Evolutionary conservation across 2,797 vertebrate species (phyloP), one percentile per base, ranked within the genome.

Genomic region (Rachycentron canadum): DNA sequence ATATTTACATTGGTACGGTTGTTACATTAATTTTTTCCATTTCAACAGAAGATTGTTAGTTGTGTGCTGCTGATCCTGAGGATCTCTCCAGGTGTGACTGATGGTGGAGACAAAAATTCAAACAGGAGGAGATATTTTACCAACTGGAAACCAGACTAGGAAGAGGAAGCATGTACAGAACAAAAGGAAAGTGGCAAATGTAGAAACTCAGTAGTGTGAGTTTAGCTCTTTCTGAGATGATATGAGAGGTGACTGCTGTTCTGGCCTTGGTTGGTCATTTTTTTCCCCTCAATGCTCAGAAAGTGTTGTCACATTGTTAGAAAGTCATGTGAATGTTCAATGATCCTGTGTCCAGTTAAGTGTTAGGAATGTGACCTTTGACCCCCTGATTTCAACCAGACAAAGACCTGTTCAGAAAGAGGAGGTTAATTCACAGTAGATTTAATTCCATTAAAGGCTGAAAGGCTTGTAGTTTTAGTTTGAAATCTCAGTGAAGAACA

Each of bases 331-430:
- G 19, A 57, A 34, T 23, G 25, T 45, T 45, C 7, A 17, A 2
- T 19, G 10, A 19, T 62, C 2, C 21, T 34, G 16, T 43, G 30
- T 62, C 59, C 59, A 32, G 28, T 10, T n/a, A n/a, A n/a, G n/a
- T n/a, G n/a, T n/a, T n/a, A n/a, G n/a, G n/a, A n/a, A n/a, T n/a
- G 23, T 45, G 10, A 63, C 14, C 28, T 57, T 73, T 57, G 52
- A 73, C 71, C 41, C 32, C 32, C 5, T 7, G 7, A 67, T 28
- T 2, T n/a, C 19, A 21, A 43, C 19, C 5, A 43, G 13, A 43
- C 2, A 21, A 55, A 12, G 17, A 23, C 23, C 52, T 28, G 23
- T 7, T 67, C 11, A 21, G 14, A 26, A 67, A 40, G 11, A 55
- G 19, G 3, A 8, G 21, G 43, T 2, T 25, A 21, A 49, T 21